Conservation (phyloP, 2,888 invertebrate species). For the Stegophylla sp. region DNA sequence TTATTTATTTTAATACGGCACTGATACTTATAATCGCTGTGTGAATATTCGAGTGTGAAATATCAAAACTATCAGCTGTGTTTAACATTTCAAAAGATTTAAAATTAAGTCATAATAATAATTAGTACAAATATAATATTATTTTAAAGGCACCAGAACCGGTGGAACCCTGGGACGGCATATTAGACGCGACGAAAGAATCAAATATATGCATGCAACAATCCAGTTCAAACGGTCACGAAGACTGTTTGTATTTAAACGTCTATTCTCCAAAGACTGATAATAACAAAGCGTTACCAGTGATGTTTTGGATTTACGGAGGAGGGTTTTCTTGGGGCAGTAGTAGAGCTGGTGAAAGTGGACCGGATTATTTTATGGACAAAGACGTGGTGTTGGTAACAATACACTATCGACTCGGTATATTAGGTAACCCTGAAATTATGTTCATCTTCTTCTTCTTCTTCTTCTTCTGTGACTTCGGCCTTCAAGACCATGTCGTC, state of each 20-base stretch:
- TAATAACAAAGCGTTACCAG: conserved; percentile 60
- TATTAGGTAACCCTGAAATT: conserved; percentile 66
- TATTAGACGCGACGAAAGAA: conserved; percentile 65
- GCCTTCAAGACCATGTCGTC: conserved; percentile 4
- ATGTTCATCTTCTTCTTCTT: too few species aligned
- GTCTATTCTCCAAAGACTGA: conserved; percentile 65
- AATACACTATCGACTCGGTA: conserved; percentile 65
- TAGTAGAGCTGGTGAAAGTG: conserved; percentile 65
- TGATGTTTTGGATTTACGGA: conserved; percentile 67
- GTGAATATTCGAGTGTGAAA: too few species aligned
- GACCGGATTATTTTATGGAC: conserved; percentile 71
- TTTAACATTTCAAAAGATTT: too few species aligned
- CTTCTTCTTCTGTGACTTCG: not conserved
- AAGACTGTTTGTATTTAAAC: conserved; percentile 69
- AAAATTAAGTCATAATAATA: too few species aligned
- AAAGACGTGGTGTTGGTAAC: conserved; percentile 66
- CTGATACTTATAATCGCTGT: too few species aligned
- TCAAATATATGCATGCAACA: conserved; percentile 65
- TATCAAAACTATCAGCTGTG: too few species aligned
- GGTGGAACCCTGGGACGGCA: conserved; percentile 64
- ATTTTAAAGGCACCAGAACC: conserved; percentile 21
- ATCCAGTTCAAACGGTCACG: conserved; percentile 66
- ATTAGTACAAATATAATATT: too few species aligned
- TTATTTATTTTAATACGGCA: too few species aligned
- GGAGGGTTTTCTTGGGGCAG: conserved; percentile 72